Base-by-base conservation (phyloP, 2,888 invertebrate species). In the Drosophila picticornis region DNA sequence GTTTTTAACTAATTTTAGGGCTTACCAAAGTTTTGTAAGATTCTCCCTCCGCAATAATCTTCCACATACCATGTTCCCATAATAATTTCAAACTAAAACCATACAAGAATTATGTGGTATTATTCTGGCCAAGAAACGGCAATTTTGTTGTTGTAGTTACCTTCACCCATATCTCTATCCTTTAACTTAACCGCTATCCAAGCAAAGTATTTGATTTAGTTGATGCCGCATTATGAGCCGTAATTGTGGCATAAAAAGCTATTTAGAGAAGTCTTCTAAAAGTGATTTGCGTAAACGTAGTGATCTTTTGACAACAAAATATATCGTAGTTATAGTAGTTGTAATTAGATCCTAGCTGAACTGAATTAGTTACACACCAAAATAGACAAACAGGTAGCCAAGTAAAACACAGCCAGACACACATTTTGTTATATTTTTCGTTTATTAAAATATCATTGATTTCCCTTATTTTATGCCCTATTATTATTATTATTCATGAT, bases 1-100 rank as follows among this genome's bases (percentile, higher is more conserved):
- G 89, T 84, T 89, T 84, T 88, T 88, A 84, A 89, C 87, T 89
- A 89, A 87, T 89, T 88, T 89, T 89, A 89, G 84, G 87, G 81
- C 83, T 81, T 84, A 89, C 84, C 80, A 84, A 87, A 80, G 85
- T 86, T 87, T 88, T 88, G 48, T 86, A 87, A 84, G 83, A 88
- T 84, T 71, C 77, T 72, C 71, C 75, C 65, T 67, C 68, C 73
- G 74, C 68, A 63, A 60, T 57, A 56, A 22, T n/a, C 43, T 50
- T n/a, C 58, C 75, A 58, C n/a, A 29, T 36, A 50, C 32, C 34
- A 25, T 50, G 46, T 40, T 10, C 60, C 22, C 34, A 40, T 56
- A 27, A 19, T 46, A 60, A 65, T 48, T 46, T 48, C 27, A 40
- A 61, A 32, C 52, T 56, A 50, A 68, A 29, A 19, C 25, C 36